Conservation (phyloP, 2,797 vertebrate species). For the Rhodeus uyekii region DNA sequence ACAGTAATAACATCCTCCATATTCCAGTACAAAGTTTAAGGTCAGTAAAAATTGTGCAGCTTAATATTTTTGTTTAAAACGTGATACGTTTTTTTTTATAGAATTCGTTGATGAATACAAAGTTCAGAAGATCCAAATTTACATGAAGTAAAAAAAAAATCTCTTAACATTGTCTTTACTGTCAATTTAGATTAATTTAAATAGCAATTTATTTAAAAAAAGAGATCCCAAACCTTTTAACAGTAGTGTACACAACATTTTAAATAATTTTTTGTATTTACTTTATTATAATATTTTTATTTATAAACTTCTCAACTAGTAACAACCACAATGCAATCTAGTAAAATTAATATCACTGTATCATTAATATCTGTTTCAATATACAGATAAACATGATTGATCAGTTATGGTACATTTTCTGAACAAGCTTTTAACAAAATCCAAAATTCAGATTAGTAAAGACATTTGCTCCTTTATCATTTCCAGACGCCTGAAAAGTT, state of each 20-base stretch:
- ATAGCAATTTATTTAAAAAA: background rate
- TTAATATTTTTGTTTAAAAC: too few relatives aligned
- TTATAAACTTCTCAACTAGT: too few relatives aligned
- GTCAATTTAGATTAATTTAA: background rate
- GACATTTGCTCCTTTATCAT: background rate
- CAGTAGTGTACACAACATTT: background rate
- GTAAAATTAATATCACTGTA: too few relatives aligned
- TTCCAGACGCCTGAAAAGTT: background rate
- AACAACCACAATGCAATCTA: too few relatives aligned
- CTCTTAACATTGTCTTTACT: background rate
- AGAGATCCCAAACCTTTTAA: background rate
- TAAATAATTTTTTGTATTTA: too few relatives aligned
- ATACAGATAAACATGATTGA: background rate
- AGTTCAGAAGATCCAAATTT: background rate
- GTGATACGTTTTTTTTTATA: too few relatives aligned
- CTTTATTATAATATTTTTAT: too few relatives aligned
- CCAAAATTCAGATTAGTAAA: background rate
- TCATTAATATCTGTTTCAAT: too few relatives aligned
- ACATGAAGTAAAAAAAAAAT: too few relatives aligned
- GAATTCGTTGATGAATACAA: background rate
- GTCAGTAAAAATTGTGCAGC: background rate
- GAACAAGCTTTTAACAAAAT: background rate
- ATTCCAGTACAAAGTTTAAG: background rate
- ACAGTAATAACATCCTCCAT: background rate
- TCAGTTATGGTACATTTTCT: background rate